Conservation (phyloP, 2,888 invertebrate species). For the Hirtodrosophila confusa region DNA sequence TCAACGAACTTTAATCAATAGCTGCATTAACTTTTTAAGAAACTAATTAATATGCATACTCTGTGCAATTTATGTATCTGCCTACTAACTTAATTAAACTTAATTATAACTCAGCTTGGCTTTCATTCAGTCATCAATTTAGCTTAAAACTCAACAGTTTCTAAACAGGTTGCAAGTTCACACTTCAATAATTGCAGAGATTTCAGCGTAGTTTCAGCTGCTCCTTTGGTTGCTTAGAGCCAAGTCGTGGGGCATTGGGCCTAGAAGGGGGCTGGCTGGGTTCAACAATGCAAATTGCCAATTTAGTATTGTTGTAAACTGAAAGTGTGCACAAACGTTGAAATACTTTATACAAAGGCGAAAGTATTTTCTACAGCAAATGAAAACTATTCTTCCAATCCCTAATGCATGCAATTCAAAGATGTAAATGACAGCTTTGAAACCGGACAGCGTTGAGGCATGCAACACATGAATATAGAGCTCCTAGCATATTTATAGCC, state of each 20-base stretch:
- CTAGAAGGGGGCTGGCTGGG: constrained; percentile 25
- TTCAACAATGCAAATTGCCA: constrained; percentile 26
- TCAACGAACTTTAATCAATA: constrained; percentile 19
- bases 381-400: constrained; percentile 18
- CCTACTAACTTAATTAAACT: constrained; percentile 11
- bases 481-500: too few species aligned
- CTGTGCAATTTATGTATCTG: constrained; percentile 5
- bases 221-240: constrained; percentile 25
- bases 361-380: constrained; percentile 11
- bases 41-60: neutral
- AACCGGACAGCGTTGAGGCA: too few species aligned
- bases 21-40: neutral
- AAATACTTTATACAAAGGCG: constrained; percentile 27
- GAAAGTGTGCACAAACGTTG: constrained; percentile 57
- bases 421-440: neutral
- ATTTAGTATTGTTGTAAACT: constrained; percentile 65
- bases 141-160: constrained; percentile 29
- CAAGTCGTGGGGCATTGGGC: constrained; percentile 32
- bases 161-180: constrained; percentile 24
- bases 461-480: too few species aligned
- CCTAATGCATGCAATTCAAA: constrained; percentile 24
- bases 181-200: constrained; percentile 21
- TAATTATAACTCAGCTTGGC: constrained; percentile 67
- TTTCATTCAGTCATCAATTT: constrained; percentile 65
- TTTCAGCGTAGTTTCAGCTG: constrained; percentile 1